Percentiles rank a stretch among this genome's conserved stretches.
These are phyloP conservation scores for Takifugu ocellatus DNA, from an alignment of 2,797 vertebrate genomes.

Conservation along the genomic window DNA sequence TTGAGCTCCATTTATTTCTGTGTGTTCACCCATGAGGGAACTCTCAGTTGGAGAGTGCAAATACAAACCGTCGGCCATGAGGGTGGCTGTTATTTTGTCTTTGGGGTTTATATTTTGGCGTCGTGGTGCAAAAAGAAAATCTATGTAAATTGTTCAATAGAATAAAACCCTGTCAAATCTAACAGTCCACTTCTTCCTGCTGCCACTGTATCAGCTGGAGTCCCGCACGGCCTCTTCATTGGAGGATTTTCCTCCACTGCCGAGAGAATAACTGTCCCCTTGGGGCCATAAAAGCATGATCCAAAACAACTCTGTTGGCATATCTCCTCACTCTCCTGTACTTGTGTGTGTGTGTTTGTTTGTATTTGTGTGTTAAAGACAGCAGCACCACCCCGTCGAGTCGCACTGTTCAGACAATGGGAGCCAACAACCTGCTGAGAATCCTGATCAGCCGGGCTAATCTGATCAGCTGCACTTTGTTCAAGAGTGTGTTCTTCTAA, in stretches of 20 bases:
- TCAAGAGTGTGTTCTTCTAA: constrained; percentile 67
- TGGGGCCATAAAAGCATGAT: constrained; percentile 13
- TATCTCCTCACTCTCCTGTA: constrained; percentile 6
- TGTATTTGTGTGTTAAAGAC: constrained; percentile 8
- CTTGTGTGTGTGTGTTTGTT: background rate
- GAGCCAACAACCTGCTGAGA: constrained; percentile 62
- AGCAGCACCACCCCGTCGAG: constrained; percentile 41
- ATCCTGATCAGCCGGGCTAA: constrained; percentile 68
- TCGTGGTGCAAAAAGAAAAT: too few relatives aligned
- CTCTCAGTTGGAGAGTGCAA: too few relatives aligned
- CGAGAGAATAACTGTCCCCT: constrained; percentile 41
- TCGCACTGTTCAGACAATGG: constrained; percentile 51
- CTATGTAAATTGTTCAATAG: constrained; percentile 47
- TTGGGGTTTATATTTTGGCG: too few relatives aligned
- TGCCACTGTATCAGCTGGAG: constrained; percentile 51
- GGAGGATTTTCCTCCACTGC: constrained; percentile 29
- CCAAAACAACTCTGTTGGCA: constrained; percentile 16
- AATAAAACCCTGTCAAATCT: constrained; percentile 13
- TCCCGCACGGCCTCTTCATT: constrained; percentile 56
- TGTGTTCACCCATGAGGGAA: too few relatives aligned
- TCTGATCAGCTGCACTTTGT: constrained; percentile 69
- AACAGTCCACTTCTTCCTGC: constrained; percentile 43
- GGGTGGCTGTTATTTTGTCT: too few relatives aligned
- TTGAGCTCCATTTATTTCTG: too few relatives aligned
- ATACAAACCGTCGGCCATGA: too few relatives aligned